A percentile compares a stretch with the other conserved stretches of the same genome.
Evolutionary conservation across 2,888 invertebrate species (phyloP).

Genomic region (Esperia sulphurella): DNA sequence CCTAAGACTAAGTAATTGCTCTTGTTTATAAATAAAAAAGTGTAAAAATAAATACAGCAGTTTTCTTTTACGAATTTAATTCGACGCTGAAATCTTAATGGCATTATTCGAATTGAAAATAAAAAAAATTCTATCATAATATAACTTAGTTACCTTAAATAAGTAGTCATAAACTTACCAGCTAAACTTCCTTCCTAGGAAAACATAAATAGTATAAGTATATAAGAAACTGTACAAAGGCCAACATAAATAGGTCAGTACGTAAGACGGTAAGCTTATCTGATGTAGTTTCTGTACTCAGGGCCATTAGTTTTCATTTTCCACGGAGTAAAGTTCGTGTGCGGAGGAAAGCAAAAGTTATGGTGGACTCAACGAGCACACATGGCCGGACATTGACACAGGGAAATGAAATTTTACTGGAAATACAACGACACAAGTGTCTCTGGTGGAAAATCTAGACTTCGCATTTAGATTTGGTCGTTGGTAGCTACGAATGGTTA

Average conservation of each 20-base stretch:
- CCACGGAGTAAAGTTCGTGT: slow-evolving; percentile 35
- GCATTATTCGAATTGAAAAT: no score
- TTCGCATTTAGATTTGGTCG: no score
- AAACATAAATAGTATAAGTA: slow-evolving; percentile 18
- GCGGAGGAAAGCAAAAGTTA: slow-evolving; percentile 60
- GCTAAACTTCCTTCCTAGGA: neutral
- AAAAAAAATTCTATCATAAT: no score
- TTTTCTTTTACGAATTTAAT: no score
- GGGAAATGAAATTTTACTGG: slow-evolving; percentile 23
- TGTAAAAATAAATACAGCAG: no score
- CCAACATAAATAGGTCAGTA: slow-evolving; percentile 59
- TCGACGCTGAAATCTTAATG: no score
- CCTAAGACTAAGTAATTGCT: no score
- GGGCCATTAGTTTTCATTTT: slow-evolving; percentile 58
- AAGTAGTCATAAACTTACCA: neutral
- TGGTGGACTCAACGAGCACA: slow-evolving; percentile 42
- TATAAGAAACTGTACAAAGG: slow-evolving; percentile 43
- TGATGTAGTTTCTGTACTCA: slow-evolving; percentile 53
- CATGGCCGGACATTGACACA: slow-evolving; percentile 31
- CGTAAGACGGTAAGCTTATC: slow-evolving; percentile 34
- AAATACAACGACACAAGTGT: slow-evolving; percentile 7
- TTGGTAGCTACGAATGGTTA: no score
- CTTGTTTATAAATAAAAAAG: no score
- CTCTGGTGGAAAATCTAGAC: neutral
- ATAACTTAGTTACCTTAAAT: neutral